phyloP scores from a whole-genome alignment of 2,888 invertebrate genomes.

The Miltochrista miniata region DNA sequence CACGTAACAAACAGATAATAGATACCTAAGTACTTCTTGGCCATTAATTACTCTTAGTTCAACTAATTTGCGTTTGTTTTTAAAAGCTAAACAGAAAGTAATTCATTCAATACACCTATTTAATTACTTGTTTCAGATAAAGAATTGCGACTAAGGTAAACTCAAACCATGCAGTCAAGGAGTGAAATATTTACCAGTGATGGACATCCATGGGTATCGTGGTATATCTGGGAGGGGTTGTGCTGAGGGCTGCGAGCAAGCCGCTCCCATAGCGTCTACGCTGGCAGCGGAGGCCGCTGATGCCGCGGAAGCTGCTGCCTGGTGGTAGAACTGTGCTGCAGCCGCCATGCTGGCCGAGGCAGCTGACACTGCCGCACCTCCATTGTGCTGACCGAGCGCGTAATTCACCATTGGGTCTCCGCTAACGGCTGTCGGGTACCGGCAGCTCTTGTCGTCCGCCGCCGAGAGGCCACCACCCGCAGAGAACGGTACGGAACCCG shows the following conservation, averaged over 20 bases:
- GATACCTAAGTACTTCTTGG: neutral
- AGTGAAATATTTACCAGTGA: slow-evolving; percentile 91
- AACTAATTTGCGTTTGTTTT: neutral
- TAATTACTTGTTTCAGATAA: slow-evolving; percentile 33
- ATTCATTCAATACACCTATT: neutral
- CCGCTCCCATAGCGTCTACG: slow-evolving; percentile 92
- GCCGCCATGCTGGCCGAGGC: slow-evolving; percentile 87
- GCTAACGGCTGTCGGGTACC: slow-evolving; percentile 87
- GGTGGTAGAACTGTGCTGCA: slow-evolving; percentile 95
- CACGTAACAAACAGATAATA: neutral
- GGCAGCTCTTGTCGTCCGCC: slow-evolving; percentile 89
- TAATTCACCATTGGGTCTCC: slow-evolving; percentile 92
- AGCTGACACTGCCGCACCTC: slow-evolving; percentile 87
- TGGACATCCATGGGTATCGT: slow-evolving; percentile 98
- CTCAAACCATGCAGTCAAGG: slow-evolving; percentile 62
- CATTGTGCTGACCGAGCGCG: slow-evolving; percentile 90
- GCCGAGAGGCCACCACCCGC: slow-evolving; percentile 87
- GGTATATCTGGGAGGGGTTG: slow-evolving; percentile 96
- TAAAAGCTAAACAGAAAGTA: slow-evolving; percentile 32
- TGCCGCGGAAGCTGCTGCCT: slow-evolving; percentile 89
- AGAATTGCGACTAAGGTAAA: slow-evolving; percentile 33
- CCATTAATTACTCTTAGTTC: neutral
- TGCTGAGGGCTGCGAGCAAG: slow-evolving; percentile 92
- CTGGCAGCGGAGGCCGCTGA: slow-evolving; percentile 90
- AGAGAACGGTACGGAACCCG: slow-evolving; percentile 86